Conservation (phyloP, 2,888 invertebrate genomes). For the Tuberolachnus salignus region DNA sequence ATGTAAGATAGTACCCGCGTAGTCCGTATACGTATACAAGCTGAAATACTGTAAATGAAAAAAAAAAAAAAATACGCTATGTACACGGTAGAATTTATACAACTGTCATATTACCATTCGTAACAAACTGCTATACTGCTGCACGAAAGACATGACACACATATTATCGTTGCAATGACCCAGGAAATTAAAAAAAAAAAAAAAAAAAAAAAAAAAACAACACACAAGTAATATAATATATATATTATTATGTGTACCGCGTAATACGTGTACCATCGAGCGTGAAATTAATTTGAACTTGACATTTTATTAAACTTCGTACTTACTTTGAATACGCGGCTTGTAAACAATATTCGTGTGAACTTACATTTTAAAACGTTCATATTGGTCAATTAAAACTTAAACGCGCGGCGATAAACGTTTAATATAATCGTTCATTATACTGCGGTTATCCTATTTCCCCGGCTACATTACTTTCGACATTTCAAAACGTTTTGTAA, state of each 20-base stretch:
- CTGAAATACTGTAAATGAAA: background rate
- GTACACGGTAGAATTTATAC: background rate
- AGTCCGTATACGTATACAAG: background rate
- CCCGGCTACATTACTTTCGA: background rate
- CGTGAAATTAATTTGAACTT: slow-evolving; percentile 30
- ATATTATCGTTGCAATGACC: slow-evolving; percentile 22
- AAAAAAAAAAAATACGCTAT: slow-evolving; percentile 1
- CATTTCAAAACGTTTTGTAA: background rate
- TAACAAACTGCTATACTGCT: background rate
- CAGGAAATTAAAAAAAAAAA: slow-evolving; percentile 29
- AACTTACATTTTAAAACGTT: background rate
- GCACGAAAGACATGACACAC: background rate
- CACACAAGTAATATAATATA: too few relatives aligned
- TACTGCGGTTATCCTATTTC: background rate
- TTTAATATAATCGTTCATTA: too few relatives aligned
- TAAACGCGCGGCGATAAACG: background rate
- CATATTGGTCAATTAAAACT: background rate
- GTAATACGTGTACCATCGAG: background rate
- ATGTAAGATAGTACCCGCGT: too few relatives aligned
- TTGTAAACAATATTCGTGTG: background rate
- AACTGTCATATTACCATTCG: slow-evolving; percentile 14
- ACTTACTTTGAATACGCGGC: background rate
- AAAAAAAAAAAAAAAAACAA: too few relatives aligned
- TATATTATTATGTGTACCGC: background rate
- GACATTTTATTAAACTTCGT: background rate